Conservation (phyloP, 92 coral and sea anemone genomes). For the Porites divaricata region DNA sequence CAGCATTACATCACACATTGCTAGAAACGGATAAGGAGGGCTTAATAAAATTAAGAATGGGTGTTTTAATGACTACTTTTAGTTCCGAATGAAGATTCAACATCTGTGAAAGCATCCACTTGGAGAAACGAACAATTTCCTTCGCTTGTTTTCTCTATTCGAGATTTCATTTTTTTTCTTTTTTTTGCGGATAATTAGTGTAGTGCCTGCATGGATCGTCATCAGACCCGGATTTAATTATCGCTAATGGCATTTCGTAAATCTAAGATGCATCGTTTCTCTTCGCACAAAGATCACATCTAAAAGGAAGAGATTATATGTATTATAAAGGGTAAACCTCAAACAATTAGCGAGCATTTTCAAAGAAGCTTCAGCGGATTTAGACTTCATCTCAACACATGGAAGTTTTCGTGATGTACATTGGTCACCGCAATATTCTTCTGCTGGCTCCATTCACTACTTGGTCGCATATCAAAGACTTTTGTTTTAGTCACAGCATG, state of each 20-base stretch:
- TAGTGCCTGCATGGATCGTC: neutral
- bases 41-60: neutral
- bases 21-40: neutral
- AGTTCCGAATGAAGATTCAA: neutral
- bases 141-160: neutral
- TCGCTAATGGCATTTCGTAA: neutral
- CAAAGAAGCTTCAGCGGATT: neutral
- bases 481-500: constrained; percentile 10
- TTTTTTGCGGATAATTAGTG: neutral
- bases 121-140: neutral
- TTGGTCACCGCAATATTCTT: constrained; percentile 13
- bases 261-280: neutral
- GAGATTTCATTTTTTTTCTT: neutral
- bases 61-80: neutral
- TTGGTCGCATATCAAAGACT: constrained; percentile 27
- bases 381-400: neutral
- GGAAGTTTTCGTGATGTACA: constrained; percentile 30
- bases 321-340: neutral
- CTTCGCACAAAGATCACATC: neutral
- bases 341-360: neutral
- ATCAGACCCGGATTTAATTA: constrained; percentile 20
- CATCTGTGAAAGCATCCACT: neutral
- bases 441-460: neutral
- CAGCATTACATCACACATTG: neutral
- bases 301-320: neutral